Conservation (phyloP, 2,888 invertebrate genomes). For the Lasioglossum marginatum region DNA sequence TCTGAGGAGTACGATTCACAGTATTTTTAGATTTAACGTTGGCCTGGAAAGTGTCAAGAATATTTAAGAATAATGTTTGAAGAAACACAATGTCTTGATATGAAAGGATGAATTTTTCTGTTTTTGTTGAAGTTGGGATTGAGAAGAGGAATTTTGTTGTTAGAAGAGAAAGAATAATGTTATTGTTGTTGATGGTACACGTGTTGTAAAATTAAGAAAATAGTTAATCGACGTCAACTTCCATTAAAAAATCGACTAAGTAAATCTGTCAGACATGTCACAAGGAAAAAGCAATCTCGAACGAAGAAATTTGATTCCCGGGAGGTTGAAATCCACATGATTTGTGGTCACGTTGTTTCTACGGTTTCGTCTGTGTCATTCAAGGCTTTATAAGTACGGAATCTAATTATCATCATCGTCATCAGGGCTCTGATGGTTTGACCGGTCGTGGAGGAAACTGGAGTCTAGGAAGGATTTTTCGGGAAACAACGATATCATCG, state of each 20-base stretch:
- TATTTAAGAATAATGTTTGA: not conserved
- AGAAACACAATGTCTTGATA: not conserved
- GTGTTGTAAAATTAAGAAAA: too few relatives aligned
- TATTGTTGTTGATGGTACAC: too few relatives aligned
- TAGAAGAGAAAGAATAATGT: not conserved
- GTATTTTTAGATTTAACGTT: constrained; percentile 34
- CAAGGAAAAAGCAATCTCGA: not conserved
- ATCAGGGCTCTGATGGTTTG: not conserved
- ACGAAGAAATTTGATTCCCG: not conserved
- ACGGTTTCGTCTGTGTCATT: not conserved
- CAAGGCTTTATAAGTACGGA: not conserved
- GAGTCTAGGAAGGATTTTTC: constrained; percentile 21
- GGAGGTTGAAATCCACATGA: not conserved
- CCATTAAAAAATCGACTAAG: not conserved
- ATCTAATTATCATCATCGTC: not conserved
- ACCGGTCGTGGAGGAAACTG: not conserved
- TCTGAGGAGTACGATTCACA: constrained; percentile 54
- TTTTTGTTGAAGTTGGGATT: not conserved
- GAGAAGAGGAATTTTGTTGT: not conserved
- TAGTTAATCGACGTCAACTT: not conserved
- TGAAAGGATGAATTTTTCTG: not conserved
- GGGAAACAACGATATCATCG: constrained; percentile 35
- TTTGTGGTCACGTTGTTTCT: not conserved
- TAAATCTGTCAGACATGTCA: not conserved
- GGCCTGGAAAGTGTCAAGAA: not conserved